These are phyloP conservation scores for Cephus sareptanus DNA, from an alignment of 2,888 invertebrate species.

Conservation along the genomic window DNA sequence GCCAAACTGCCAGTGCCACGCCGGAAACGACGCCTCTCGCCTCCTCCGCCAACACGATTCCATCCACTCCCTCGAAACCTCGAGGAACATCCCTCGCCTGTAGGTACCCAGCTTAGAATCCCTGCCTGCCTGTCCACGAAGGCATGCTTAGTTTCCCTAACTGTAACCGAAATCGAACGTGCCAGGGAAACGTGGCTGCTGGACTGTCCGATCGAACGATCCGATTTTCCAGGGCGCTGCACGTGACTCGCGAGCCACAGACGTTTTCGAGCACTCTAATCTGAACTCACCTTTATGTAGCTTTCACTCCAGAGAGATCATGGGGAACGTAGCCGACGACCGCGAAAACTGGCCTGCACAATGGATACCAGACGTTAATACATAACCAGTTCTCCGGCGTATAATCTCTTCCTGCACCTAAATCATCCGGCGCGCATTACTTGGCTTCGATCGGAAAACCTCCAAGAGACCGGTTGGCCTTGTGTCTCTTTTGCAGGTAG, in stretches of 20 bases:
- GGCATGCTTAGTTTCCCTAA: neutral
- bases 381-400: neutral
- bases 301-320: neutral
- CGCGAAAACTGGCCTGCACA: neutral
- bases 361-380: neutral
- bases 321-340: neutral
- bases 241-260: neutral
- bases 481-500: neutral
- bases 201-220: neutral
- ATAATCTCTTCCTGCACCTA: constrained; percentile 5
- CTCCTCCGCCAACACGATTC: neutral
- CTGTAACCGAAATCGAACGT: neutral
- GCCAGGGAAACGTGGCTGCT: neutral
- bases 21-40: constrained; percentile 31
- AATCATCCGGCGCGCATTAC: neutral
- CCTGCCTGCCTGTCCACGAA: neutral
- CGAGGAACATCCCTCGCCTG: neutral
- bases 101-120: neutral
- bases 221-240: constrained; percentile 27
- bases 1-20: constrained; percentile 33
- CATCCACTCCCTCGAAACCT: neutral
- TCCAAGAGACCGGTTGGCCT: constrained; percentile 7
- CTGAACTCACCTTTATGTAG: neutral
- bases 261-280: neutral
- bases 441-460: neutral